Conservation (phyloP, 2,888 invertebrate genomes). For the Linnaemya vulpina region DNA sequence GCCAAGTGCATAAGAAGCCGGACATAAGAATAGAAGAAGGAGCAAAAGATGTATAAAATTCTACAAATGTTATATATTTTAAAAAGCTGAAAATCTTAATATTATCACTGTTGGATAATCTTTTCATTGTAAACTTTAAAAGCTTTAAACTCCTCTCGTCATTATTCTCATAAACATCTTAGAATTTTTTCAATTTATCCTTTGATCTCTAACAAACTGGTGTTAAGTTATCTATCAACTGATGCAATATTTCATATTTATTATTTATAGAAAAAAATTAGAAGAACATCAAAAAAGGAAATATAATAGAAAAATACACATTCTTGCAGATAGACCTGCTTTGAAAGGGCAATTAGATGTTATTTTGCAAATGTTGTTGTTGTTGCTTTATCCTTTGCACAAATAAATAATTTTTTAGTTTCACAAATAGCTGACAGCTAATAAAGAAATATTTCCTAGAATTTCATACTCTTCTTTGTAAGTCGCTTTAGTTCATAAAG, state of each 20-base stretch:
- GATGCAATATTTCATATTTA: not conserved
- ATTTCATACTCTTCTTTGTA: too few species aligned
- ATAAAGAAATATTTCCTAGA: conserved; percentile 1
- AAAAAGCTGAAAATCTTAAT: too few species aligned
- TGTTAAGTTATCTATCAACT: not conserved
- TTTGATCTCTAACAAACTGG: not conserved
- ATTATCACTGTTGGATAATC: not conserved
- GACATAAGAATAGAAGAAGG: too few species aligned
- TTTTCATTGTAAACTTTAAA: not conserved
- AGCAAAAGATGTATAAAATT: too few species aligned
- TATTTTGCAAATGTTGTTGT: not conserved
- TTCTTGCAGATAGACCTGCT: not conserved
- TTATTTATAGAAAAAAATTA: not conserved
- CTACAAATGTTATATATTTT: too few species aligned
- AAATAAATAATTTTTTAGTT: not conserved
- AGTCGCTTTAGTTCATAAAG: not conserved
- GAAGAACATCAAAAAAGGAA: not conserved
- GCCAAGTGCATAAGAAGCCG: too few species aligned
- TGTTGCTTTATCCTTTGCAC: not conserved
- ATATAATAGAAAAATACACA: not conserved
- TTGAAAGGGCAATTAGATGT: not conserved
- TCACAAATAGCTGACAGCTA: conserved; percentile 22
- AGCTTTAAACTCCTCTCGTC: not conserved
- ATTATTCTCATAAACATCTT: not conserved
- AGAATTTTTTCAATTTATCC: not conserved